Percentiles rank a stretch among this genome's conserved stretches.
Evolutionary conservation across 2,113 vertebrate species (phyloP).

Genomic region (Eira barbara): DNA sequence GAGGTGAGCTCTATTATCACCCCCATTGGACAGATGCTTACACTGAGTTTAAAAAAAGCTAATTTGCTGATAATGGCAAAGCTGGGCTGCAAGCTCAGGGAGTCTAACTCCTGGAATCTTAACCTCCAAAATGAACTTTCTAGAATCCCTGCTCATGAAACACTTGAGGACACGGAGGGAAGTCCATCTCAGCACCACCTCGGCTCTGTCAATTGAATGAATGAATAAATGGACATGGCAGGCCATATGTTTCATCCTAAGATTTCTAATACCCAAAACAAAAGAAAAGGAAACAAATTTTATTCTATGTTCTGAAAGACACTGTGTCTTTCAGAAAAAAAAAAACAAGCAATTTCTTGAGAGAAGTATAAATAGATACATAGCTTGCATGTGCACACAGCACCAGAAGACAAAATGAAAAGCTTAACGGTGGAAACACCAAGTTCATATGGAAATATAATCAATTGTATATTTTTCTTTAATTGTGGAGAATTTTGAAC

Average conservation of each 20-base stretch:
- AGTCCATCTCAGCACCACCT: neutral
- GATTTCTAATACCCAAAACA: neutral
- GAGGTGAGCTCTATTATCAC: neutral
- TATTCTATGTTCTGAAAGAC: neutral
- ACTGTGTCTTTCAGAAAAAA: neutral
- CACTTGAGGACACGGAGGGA: neutral
- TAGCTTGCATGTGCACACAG: neutral
- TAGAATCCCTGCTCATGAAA: neutral
- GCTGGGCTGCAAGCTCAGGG: neutral
- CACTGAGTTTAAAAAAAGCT: neutral
- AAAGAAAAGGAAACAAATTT: neutral
- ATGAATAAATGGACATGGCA: neutral
- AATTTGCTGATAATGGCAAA: neutral
- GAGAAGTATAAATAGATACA: neutral
- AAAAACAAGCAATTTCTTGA: neutral
- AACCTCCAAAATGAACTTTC: neutral
- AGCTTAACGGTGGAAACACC: neutral
- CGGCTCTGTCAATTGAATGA: neutral
- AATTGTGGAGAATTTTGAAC: neutral
- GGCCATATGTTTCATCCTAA: neutral
- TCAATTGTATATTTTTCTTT: neutral
- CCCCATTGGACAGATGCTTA: neutral
- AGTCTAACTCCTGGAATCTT: neutral
- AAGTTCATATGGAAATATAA: neutral
- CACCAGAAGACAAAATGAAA: neutral